These are phyloP conservation scores for Hypotaenidia philippensis DNA, from an alignment of 2,797 vertebrate species.

Conservation along the genomic window DNA sequence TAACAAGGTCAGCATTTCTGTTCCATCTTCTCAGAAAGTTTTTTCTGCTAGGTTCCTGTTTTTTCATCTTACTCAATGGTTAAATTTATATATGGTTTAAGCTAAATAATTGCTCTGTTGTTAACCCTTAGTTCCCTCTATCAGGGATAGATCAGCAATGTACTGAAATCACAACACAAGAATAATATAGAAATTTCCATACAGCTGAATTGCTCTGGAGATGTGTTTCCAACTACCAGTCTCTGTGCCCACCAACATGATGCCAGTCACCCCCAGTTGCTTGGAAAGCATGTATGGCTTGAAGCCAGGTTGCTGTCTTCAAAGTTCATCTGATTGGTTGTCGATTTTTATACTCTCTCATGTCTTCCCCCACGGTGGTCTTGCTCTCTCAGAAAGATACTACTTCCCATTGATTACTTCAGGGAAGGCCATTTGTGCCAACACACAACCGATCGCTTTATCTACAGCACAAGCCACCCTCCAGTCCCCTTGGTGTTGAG, in stretches of 20 bases:
- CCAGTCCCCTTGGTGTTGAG: not conserved
- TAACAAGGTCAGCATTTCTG: no score
- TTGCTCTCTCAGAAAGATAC: not conserved
- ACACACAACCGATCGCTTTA: not conserved
- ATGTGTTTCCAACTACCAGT: not conserved
- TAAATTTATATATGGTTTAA: no score
- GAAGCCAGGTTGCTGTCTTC: not conserved
- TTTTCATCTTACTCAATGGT: no score
- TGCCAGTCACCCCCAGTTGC: not conserved
- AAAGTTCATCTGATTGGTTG: not conserved
- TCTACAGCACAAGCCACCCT: not conserved
- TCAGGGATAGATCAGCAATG: not conserved
- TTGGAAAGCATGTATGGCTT: not conserved
- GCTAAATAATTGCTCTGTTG: no score
- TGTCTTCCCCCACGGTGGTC: no score
- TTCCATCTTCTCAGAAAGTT: no score
- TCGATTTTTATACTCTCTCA: not conserved
- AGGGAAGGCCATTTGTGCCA: not conserved
- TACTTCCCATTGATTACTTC: not conserved
- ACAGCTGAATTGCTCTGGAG: not conserved
- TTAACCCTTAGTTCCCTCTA: no score
- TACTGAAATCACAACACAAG: not conserved
- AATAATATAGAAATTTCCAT: accelerated
- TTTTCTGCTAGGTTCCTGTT: no score
- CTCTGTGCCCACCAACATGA: not conserved